Percentiles rank a stretch among this genome's conserved stretches.
Conservation (phyloP, 2,113 vertebrate genomes). For the Colinus virginianus region DNA sequence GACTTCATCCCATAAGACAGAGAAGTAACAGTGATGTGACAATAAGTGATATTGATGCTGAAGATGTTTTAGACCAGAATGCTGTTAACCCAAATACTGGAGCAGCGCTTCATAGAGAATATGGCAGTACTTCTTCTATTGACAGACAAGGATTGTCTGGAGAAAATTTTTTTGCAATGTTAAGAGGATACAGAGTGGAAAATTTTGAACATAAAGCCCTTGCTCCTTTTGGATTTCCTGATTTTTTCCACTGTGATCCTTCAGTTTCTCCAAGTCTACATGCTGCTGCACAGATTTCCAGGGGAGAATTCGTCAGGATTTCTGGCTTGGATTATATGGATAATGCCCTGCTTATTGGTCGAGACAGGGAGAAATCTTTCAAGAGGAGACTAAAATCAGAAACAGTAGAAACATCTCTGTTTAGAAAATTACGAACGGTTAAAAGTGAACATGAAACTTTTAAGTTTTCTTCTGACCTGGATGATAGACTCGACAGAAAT, state of each 20-base stretch:
- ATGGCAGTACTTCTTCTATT: constrained; percentile 97
- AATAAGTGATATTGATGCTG: constrained; percentile 95
- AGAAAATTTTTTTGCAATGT: constrained; percentile 92
- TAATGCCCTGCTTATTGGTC: constrained; percentile 84
- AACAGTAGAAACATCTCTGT: constrained; percentile 89
- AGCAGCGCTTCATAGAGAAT: constrained; percentile 93
- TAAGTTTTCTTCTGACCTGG: constrained; percentile 84
- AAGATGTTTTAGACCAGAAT: constrained; percentile 91
- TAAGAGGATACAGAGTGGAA: constrained; percentile 89
- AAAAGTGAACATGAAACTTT: constrained; percentile 92
- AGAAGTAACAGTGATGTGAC: constrained; percentile 97
- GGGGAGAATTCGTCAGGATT: constrained; percentile 92
- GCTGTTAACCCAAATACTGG: constrained; percentile 97
- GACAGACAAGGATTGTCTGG: constrained; percentile 91
- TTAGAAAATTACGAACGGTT: constrained; percentile 90
- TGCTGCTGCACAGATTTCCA: constrained; percentile 91
- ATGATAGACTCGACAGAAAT: constrained; percentile 84
- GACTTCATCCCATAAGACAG: constrained; percentile 93
- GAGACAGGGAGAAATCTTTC: constrained; percentile 90
- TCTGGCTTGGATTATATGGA: constrained; percentile 91
- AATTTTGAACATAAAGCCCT: constrained; percentile 85
- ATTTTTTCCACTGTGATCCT: constrained; percentile 87
- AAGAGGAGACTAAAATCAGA: constrained; percentile 91
- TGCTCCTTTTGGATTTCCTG: constrained; percentile 85
- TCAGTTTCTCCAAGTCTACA: constrained; percentile 91